These are phyloP conservation scores for Stichodactyla mertensii DNA, from an alignment of 64 coral and sea anemone genomes.

Conservation along the genomic window DNA sequence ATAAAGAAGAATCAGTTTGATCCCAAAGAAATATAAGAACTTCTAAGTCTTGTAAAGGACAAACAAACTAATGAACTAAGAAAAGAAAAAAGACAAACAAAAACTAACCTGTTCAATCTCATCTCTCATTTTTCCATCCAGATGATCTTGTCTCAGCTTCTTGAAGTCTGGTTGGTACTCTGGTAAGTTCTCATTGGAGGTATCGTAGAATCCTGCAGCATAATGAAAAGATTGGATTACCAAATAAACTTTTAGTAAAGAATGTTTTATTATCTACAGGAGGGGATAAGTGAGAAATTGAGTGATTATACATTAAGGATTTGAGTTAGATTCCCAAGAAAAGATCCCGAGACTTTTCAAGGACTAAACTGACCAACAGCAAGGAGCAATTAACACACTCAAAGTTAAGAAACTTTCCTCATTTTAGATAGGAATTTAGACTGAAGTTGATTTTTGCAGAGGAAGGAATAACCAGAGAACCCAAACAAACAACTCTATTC, in stretches of 20 bases:
- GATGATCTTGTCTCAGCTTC: slow-evolving; percentile 80
- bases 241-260: background rate
- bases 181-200: slow-evolving; percentile 82
- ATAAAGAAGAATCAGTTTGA: too few species aligned
- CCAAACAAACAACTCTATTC: too few species aligned
- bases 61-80: too few species aligned
- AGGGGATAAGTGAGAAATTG: too few species aligned
- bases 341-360: background rate
- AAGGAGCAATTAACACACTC: too few species aligned
- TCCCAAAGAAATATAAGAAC: background rate
- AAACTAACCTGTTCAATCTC: slow-evolving; percentile 74
- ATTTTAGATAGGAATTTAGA: too few species aligned
- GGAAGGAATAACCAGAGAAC: too few species aligned
- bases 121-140: slow-evolving; percentile 98
- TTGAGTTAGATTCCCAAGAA: background rate
- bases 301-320: too few species aligned
- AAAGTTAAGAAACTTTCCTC: too few species aligned
- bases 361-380: too few species aligned
- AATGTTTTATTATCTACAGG: background rate
- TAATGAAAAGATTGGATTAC: background rate
- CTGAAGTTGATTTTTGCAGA: too few species aligned
- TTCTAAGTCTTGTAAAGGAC: too few species aligned
- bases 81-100: slow-evolving; percentile 9
- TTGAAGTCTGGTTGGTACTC: slow-evolving; percentile 94
- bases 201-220: slow-evolving; percentile 87